Evolutionary conservation across 2,888 invertebrate genomes (phyloP), one percentile per base, ranked within the genome.

Genomic region (Temnothorax rugatulus): DNA sequence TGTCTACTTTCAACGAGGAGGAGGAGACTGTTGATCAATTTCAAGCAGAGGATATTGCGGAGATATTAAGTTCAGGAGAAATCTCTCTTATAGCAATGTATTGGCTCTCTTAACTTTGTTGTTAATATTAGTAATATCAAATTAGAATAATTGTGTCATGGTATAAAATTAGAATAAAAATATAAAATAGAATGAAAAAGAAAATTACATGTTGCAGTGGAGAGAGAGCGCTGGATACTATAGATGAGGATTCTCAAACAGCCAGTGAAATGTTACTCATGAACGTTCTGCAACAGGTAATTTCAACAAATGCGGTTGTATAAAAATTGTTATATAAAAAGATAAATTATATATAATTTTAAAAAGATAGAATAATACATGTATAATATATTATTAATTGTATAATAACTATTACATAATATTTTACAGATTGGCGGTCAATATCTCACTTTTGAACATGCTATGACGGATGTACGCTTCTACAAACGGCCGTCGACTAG

Each of bases 1-100:
- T 93, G 5, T 90, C 91, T 50, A 89, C 92, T 71, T 93, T 91
- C 15, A 90, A 92, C 21, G 91, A 92, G 83, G 84, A 88, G 2
- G 13, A 18, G 7, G 85, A 90, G 0, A 59, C 84, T 69, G 89
- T 91, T 9, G 54, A 61, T 9, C 71, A 89, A 21, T 92, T 88
- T 84, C 29, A 85, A 68, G n/a, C 77, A 59, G 41, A 84, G 52
- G 13, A 25, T 4, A 89, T 93, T 21, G 79, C 57, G 29, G 4
- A 73, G 8, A 54, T 13, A 0, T 50, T 93, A 50, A 38, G 29
- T 18, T 29, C 9, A 4, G n/a, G 83, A 4, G 13, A 38, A 1
- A 59, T 91, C 34, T 71, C 87, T 15, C 52, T 93, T 18, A 59
- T 91, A 52, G 87, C 91, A 63, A 87, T 93, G 93, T 93, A 91